Percentiles rank a stretch among this genome's conserved stretches.
Conservation (phyloP, 2,888 invertebrate species). For the Odontomyia ornata region DNA sequence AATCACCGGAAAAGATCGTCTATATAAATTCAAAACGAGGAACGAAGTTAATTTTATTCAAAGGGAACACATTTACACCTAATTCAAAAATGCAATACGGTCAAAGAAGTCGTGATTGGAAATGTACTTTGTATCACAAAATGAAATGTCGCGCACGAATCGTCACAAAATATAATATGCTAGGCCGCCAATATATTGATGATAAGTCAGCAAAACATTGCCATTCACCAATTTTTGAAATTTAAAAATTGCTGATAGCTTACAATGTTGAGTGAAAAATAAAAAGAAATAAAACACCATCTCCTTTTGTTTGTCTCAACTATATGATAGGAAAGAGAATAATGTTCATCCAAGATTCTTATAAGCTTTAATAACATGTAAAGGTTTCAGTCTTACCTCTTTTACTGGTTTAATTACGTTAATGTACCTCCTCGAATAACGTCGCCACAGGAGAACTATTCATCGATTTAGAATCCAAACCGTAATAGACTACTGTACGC, state of each 20-base stretch:
- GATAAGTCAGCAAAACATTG: conserved; percentile 57
- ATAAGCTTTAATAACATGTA: no score
- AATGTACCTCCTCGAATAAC: no score
- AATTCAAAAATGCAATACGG: conserved; percentile 59
- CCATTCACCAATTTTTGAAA: conserved; percentile 56
- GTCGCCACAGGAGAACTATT: no score
- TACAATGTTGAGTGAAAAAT: background rate
- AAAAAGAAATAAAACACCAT: background rate
- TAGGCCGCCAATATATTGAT: conserved; percentile 55
- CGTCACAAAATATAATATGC: conserved; percentile 56
- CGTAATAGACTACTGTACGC: background rate
- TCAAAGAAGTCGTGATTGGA: conserved; percentile 61
- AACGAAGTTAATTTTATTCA: conserved; percentile 54
- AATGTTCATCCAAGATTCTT: no score
- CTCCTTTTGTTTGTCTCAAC: no score
- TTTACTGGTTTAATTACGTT: no score
- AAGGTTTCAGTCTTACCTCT: no score
- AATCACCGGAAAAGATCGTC: conserved; percentile 15
- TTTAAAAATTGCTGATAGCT: background rate
- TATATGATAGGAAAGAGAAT: no score
- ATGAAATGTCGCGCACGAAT: conserved; percentile 60
- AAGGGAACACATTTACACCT: conserved; percentile 62
- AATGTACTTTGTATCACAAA: conserved; percentile 63
- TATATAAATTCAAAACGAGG: conserved; percentile 51
- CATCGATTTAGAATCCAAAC: no score